Conservation (phyloP, 2,888 invertebrate species). For the Cataglyphis albicans region DNA sequence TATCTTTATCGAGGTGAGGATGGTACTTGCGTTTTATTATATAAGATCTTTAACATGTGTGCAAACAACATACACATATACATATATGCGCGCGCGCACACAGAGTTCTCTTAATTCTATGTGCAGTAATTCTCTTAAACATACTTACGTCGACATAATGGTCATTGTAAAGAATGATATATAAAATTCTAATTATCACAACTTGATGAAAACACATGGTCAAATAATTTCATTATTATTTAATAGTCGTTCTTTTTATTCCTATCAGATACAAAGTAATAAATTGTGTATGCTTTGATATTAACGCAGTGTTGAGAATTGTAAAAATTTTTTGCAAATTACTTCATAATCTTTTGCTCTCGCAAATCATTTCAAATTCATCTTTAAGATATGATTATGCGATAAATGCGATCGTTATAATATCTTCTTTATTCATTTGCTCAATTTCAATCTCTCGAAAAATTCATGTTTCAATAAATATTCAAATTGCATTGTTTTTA, state of each 20-base stretch:
- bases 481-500: background rate
- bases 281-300: background rate
- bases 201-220: background rate
- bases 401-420: background rate
- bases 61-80: background rate
- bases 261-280: background rate
- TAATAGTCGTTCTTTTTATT: background rate
- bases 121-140: background rate
- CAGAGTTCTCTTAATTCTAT: background rate
- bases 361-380: background rate
- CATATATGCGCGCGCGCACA: too few relatives aligned
- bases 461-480: background rate
- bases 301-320: background rate
- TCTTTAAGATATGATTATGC: background rate
- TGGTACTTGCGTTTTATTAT: too few relatives aligned
- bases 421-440: background rate
- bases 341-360: background rate
- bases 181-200: background rate
- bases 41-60: background rate
- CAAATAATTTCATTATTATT: background rate
- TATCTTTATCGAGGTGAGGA: too few relatives aligned
- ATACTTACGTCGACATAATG: slow-evolving; percentile 7
- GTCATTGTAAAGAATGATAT: background rate
- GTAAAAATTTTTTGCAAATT: background rate
- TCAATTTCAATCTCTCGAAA: background rate